These are phyloP conservation scores for Diadegma fenestrale DNA, from an alignment of 2,888 invertebrate genomes.

Conservation along the genomic window DNA sequence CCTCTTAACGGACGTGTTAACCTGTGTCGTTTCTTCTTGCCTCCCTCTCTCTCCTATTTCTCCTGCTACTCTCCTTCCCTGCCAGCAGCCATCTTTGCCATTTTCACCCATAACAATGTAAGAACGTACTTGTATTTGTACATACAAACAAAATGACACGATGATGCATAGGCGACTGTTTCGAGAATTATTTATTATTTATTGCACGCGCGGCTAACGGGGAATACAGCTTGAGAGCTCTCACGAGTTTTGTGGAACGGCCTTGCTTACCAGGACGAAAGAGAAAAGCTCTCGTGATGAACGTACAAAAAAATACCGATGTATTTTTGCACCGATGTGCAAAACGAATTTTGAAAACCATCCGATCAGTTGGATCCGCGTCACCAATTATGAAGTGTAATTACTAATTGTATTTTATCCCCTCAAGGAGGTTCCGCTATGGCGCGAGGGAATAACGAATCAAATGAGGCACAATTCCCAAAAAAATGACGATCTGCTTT, in stretches of 20 bases:
- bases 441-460: no score
- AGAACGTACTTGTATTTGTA: constrained; percentile 63
- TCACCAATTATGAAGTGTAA: not conserved
- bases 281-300: constrained; percentile 53
- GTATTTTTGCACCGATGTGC: no score
- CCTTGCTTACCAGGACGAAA: constrained; percentile 49
- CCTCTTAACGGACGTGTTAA: constrained; percentile 57
- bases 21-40: constrained; percentile 36
- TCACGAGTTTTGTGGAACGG: constrained; percentile 55
- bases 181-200: constrained; percentile 85
- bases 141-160: constrained; percentile 82
- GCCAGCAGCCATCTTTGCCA: constrained; percentile 50
- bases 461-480: no score
- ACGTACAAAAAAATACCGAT: constrained; percentile 6
- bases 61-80: constrained; percentile 2
- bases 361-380: not conserved
- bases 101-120: constrained; percentile 43
- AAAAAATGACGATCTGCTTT: no score
- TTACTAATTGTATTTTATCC: not conserved
- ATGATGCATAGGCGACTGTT: constrained; percentile 84
- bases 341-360: not conserved
- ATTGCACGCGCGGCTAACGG: constrained; percentile 74
- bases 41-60: constrained; percentile 7
- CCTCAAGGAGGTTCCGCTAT: no score
- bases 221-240: constrained; percentile 65